These are phyloP conservation scores for Asteroscopus sphinx DNA, from an alignment of 2,888 invertebrate genomes.

Conservation along the genomic window DNA sequence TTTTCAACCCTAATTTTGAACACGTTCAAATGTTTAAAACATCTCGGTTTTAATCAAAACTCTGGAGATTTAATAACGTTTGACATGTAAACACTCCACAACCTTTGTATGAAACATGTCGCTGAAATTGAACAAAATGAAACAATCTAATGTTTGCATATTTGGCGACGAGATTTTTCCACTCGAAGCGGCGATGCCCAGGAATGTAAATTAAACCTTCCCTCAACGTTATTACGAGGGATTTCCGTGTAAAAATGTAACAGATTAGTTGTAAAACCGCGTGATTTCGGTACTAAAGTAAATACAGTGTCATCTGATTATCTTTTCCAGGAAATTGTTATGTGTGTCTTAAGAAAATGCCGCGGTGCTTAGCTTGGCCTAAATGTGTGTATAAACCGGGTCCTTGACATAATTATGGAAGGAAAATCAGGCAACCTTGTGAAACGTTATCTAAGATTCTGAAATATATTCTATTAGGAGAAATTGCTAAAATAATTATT, in stretches of 20 bases:
- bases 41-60: slow-evolving; percentile 42
- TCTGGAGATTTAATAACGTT: slow-evolving; percentile 46
- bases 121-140: slow-evolving; percentile 25
- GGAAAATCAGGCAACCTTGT: slow-evolving; percentile 4
- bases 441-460: no score
- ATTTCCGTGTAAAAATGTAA: background rate
- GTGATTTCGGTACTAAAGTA: background rate
- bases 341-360: slow-evolving; percentile 23
- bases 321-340: slow-evolving; percentile 17
- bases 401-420: slow-evolving; percentile 21
- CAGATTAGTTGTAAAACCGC: slow-evolving; percentile 1
- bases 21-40: slow-evolving; percentile 23
- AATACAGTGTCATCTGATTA: slow-evolving; percentile 21
- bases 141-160: slow-evolving; percentile 46
- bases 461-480: no score
- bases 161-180: slow-evolving; percentile 23
- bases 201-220: slow-evolving; percentile 31
- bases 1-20: slow-evolving; percentile 13
- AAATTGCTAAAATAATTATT: no score
- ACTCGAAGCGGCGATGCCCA: slow-evolving; percentile 1
- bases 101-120: slow-evolving; percentile 28
- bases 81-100: slow-evolving; percentile 27
- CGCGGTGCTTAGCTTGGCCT: slow-evolving; percentile 2
- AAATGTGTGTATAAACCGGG: slow-evolving; percentile 26
- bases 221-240: background rate